Evolutionary conservation across 2,113 vertebrate genomes (phyloP).

Genomic region (Pantherophis guttatus): DNA sequence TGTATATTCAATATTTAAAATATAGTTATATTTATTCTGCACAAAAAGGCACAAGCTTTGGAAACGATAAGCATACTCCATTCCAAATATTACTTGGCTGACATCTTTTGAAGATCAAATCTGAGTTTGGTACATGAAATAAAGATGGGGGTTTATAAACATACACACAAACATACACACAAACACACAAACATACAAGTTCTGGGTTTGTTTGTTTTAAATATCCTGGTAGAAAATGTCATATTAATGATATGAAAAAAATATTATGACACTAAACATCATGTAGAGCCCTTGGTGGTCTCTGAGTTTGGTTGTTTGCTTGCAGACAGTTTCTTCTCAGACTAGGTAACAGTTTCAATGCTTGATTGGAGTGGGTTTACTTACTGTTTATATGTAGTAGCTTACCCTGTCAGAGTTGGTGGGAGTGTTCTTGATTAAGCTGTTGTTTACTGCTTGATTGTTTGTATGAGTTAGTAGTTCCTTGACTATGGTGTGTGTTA

Average conservation of each 20-base stretch:
- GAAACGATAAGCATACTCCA: conserved; percentile 15
- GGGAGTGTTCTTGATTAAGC: neutral
- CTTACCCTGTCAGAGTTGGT: neutral
- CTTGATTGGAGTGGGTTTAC: neutral
- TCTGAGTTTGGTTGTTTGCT: neutral
- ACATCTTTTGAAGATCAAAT: neutral
- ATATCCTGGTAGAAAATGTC: conserved; percentile 25
- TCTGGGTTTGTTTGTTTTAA: neutral
- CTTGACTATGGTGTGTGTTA: neutral
- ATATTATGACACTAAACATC: conserved; percentile 40
- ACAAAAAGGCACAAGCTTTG: neutral
- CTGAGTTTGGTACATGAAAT: conserved; percentile 14
- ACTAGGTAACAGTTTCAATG: neutral
- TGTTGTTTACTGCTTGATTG: neutral
- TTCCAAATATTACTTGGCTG: neutral
- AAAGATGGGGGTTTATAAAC: conserved; percentile 21
- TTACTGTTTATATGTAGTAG: neutral
- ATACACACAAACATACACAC: too few relatives aligned
- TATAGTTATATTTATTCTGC: neutral
- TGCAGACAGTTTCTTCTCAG: neutral
- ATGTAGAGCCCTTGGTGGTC: neutral
- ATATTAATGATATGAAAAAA: conserved; percentile 29
- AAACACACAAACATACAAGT: too few relatives aligned
- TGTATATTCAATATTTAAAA: neutral
- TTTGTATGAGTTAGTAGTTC: neutral